These are phyloP conservation scores for Tanaodytes sp. DNA, from an alignment of 2,888 invertebrate species.

Conservation along the genomic window DNA sequence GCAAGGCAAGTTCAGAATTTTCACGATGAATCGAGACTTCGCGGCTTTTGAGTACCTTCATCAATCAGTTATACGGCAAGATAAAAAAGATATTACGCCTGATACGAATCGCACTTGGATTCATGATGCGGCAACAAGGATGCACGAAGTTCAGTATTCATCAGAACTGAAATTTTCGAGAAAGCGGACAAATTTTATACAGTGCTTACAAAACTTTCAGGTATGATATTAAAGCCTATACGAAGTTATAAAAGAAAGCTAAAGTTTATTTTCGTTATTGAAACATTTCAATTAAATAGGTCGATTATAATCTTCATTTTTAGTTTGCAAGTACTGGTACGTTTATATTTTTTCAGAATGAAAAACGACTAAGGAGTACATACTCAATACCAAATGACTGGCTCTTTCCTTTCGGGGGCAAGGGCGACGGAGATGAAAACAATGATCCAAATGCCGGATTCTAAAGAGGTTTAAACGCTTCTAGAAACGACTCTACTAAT, in stretches of 20 bases:
- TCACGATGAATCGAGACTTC: slow-evolving; percentile 63
- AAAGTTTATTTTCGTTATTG: too few relatives aligned
- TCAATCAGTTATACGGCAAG: slow-evolving; percentile 54
- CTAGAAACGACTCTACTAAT: too few relatives aligned
- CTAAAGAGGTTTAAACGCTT: slow-evolving; percentile 11
- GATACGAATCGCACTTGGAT: slow-evolving; percentile 34
- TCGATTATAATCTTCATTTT: neutral
- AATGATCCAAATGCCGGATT: slow-evolving; percentile 16
- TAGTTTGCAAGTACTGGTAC: too few relatives aligned
- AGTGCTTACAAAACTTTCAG: slow-evolving; percentile 10
- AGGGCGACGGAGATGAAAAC: slow-evolving; percentile 35
- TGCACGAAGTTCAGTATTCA: slow-evolving; percentile 20
- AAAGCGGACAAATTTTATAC: slow-evolving; percentile 12
- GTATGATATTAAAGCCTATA: too few relatives aligned
- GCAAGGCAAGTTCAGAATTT: slow-evolving; percentile 59
- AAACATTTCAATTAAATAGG: neutral
- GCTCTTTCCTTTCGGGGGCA: slow-evolving; percentile 62
- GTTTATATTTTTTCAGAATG: slow-evolving; percentile 41
- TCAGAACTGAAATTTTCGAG: slow-evolving; percentile 19
- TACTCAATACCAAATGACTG: slow-evolving; percentile 63
- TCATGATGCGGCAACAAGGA: slow-evolving; percentile 26
- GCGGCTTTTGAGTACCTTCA: slow-evolving; percentile 65
- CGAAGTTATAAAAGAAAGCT: too few relatives aligned
- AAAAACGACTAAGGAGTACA: slow-evolving; percentile 57
- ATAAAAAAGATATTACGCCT: slow-evolving; percentile 36